Percentiles rank a stretch among this genome's conserved stretches.
These are phyloP conservation scores for Brachionus rubens DNA, from an alignment of 1,140 invertebrate genomes.

Conservation along the genomic window DNA sequence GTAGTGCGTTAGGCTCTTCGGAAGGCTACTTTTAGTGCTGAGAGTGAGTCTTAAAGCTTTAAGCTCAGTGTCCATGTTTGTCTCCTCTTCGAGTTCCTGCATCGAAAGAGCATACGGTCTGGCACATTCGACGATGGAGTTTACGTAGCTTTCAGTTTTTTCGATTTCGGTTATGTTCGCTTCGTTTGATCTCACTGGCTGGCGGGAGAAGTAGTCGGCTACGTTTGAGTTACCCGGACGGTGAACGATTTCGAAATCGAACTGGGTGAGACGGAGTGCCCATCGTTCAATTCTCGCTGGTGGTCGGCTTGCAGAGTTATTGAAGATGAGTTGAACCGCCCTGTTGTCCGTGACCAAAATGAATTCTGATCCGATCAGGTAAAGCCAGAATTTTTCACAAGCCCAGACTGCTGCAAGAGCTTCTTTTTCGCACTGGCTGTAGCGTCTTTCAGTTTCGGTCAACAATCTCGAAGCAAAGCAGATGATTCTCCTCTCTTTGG, in stretches of 20 bases:
- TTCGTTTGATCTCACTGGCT: too few species aligned
- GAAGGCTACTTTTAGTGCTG: background rate
- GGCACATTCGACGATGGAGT: too few species aligned
- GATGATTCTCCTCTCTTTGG: too few species aligned
- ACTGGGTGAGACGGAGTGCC: background rate
- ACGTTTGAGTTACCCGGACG: too few species aligned
- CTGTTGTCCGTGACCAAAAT: constrained; percentile 15
- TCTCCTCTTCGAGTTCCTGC: too few species aligned
- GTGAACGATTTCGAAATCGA: too few species aligned
- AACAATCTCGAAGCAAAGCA: too few species aligned
- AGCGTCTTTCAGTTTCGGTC: too few species aligned
- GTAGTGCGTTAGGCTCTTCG: background rate
- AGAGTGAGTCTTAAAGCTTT: too few species aligned
- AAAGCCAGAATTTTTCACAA: background rate
- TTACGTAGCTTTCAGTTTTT: background rate
- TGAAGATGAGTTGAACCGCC: constrained; percentile 8
- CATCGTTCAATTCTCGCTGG: background rate
- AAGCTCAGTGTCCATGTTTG: too few species aligned
- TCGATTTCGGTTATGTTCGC: background rate
- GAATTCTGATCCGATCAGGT: constrained; percentile 20
- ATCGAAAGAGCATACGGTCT: too few species aligned
- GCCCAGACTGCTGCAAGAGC: constrained; percentile 31
- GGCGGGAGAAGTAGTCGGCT: too few species aligned
- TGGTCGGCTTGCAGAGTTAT: background rate
- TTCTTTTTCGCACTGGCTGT: constrained; percentile 53